Conservation (phyloP, 2,113 vertebrate genomes). For the Sander lucioperca region DNA sequence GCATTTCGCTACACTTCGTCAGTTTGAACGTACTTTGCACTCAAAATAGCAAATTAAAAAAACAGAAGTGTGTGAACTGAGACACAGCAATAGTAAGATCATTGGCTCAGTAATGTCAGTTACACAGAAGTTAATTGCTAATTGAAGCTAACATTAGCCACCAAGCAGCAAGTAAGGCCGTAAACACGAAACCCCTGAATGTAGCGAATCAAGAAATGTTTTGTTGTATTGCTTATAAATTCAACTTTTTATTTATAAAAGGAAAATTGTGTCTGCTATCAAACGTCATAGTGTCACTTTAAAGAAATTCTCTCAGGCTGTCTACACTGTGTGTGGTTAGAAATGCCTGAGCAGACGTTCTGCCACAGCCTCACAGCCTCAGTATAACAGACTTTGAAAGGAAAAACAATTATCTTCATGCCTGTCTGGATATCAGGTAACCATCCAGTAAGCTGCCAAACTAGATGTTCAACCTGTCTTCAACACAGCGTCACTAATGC, state of each 20-base stretch:
- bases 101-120: not conserved
- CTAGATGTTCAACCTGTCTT: conserved; percentile 23
- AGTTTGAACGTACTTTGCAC: no score
- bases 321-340: not conserved
- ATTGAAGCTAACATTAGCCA: not conserved
- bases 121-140: not conserved
- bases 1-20: no score
- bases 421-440: not conserved
- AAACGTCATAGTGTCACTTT: not conserved
- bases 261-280: not conserved
- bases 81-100: not conserved
- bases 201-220: not conserved
- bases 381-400: not conserved
- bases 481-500: not conserved
- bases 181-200: not conserved
- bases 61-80: no score
- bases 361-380: not conserved
- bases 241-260: not conserved
- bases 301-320: not conserved
- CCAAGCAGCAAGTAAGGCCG: not conserved
- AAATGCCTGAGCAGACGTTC: not conserved
- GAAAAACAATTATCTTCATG: conserved; percentile 1
- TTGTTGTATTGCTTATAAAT: not conserved
- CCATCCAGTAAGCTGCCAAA: not conserved
- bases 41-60: no score